A percentile compares a stretch with the other conserved stretches of the same genome.
Conservation (phyloP, 1,140 invertebrate genomes). For the Drosophila elegans region DNA sequence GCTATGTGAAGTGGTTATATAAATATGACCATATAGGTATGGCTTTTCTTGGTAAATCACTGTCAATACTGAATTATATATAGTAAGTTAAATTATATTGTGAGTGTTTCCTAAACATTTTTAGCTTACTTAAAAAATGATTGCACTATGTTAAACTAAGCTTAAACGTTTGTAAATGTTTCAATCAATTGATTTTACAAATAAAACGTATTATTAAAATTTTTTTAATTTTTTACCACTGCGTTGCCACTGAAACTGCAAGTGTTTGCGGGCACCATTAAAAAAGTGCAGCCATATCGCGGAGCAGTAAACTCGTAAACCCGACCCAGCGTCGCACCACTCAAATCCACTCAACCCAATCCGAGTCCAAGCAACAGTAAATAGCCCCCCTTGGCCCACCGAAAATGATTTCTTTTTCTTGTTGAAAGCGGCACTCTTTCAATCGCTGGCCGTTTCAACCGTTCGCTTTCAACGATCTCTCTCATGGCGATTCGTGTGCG, state of each 20-base stretch:
- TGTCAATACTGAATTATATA: too few relatives aligned
- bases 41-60: too few relatives aligned
- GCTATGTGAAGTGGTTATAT: too few relatives aligned
- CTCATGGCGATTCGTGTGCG: conserved; percentile 26
- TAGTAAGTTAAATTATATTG: too few relatives aligned
- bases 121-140: too few relatives aligned
- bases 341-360: conserved; percentile 46
- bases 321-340: conserved; percentile 51
- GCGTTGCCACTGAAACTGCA: conserved; percentile 62
- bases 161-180: too few relatives aligned
- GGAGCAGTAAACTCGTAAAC: conserved; percentile 54
- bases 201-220: too few relatives aligned
- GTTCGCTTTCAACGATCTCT: conserved; percentile 53
- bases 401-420: conserved; percentile 12
- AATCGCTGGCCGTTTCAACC: conserved; percentile 16
- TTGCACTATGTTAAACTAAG: too few relatives aligned
- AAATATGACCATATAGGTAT: too few relatives aligned
- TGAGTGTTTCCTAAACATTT: too few relatives aligned
- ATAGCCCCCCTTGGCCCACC: neutral
- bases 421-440: conserved; percentile 36
- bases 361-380: conserved; percentile 4
- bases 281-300: conserved; percentile 44
- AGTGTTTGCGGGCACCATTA: conserved; percentile 58
- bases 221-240: conserved; percentile 23
- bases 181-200: too few relatives aligned